Evolutionary conservation across 1,140 invertebrate species (phyloP), one percentile per base, ranked within the genome.

Genomic region (Eurosta solidaginis): DNA sequence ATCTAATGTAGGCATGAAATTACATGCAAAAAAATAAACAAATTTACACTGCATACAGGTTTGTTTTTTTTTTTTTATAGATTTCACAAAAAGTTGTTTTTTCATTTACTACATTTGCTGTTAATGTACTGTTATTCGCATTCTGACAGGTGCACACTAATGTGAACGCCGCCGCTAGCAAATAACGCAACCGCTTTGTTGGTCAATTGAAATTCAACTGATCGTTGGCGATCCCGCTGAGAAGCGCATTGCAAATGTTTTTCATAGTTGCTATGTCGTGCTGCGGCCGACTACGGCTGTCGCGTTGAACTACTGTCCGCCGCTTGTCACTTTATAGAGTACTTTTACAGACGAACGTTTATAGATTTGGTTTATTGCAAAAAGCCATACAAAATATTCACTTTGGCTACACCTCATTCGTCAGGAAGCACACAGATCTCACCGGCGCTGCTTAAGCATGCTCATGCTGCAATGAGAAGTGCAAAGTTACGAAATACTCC

Each of bases 101-200:
- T 20, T 68, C 40, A 6, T 42, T 0, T 20, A 22, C 22, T 2
- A 54, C n/a, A 2, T 54, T 17, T 12, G n/a, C 50, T 9, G 59
- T n/a, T n/a, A n/a, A n/a, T n/a, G n/a, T n/a, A n/a, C n/a, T n/a
- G 10, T 4, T 40, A 40, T 42, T 68, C 22, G 33, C 59, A 68
- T 68, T 68, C 59, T 33, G 33, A 68, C 59, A 68, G 59, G 59
- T 68, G 59, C 40, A 68, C 40, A n/a, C n/a, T n/a, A n/a, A n/a
- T n/a, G n/a, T 42, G 4, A 20, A 3, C 59, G 36, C 33, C 59
- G 22, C 59, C 59, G 59, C 29, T 68, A 10, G 3, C 6, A 20
- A 68, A 12, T 2, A 22, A 42, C 22, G 33, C 59, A 40, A 42
- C 59, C 59, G 33, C 9, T 68, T 36, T 40, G 33, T n/a, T 68